A percentile compares a stretch with the other conserved stretches of the same genome.
phyloP scores from a whole-genome alignment of 37 sponge, comb jelly and placozoan species.

The Lycopodina hypogea region DNA sequence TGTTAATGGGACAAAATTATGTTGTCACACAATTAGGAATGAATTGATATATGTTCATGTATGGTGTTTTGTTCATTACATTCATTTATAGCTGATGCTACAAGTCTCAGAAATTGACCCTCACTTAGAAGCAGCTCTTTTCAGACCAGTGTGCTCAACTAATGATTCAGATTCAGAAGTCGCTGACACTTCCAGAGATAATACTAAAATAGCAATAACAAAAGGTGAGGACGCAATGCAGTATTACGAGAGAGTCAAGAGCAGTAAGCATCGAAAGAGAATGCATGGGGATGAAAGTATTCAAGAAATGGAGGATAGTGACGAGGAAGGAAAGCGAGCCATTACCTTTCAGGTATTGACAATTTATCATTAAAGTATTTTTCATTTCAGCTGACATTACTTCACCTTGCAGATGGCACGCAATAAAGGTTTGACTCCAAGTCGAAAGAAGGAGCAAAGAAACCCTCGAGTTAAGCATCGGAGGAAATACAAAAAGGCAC shows the following conservation, averaged over 20 bases:
- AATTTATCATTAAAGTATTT: not conserved
- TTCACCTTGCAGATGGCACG: conserved; percentile 50
- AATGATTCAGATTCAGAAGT: too few relatives aligned
- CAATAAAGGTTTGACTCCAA: conserved; percentile 84
- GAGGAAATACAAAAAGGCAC: conserved; percentile 78
- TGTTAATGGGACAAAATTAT: too few relatives aligned
- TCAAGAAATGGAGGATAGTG: conserved; percentile 13
- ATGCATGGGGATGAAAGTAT: not conserved
- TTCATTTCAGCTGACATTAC: not conserved
- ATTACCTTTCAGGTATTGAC: conserved; percentile 74
- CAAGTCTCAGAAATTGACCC: conserved; percentile 9
- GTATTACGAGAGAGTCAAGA: conserved; percentile 48
- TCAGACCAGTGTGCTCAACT: not conserved
- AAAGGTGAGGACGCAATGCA: conserved; percentile 25
- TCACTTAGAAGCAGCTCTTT: not conserved
- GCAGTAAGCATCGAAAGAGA: conserved; percentile 16
- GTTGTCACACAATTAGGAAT: too few relatives aligned
- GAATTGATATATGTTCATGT: too few relatives aligned
- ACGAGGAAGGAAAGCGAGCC: conserved; percentile 58
- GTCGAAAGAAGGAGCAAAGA: conserved; percentile 86
- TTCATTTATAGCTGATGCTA: not conserved
- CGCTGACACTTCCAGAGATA: too few relatives aligned
- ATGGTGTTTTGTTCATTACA: not conserved
- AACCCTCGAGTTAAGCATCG: conserved; percentile 94
- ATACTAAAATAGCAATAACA: too few relatives aligned